These are phyloP conservation scores for Phrynosoma platyrhinos DNA, from an alignment of 2,113 vertebrate genomes.

Conservation along the genomic window DNA sequence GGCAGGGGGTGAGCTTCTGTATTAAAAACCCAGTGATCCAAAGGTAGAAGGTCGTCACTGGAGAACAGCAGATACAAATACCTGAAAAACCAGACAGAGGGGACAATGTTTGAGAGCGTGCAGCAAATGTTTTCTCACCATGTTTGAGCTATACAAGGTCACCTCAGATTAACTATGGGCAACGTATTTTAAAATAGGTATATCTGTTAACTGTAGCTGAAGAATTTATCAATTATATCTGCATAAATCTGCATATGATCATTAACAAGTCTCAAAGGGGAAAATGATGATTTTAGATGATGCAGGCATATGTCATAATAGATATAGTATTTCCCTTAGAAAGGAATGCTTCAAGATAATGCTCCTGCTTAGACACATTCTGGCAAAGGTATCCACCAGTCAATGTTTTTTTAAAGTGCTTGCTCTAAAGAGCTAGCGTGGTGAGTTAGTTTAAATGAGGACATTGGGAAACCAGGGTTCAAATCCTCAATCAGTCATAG, in stretches of 20 bases:
- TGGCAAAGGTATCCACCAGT: no score
- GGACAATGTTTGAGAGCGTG: background rate
- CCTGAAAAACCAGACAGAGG: constrained; percentile 73
- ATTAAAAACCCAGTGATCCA: constrained; percentile 98
- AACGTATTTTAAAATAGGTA: background rate
- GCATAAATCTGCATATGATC: no score
- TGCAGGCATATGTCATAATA: background rate
- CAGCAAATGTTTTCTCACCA: constrained; percentile 18
- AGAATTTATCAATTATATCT: background rate
- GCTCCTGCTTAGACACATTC: no score
- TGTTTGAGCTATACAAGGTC: background rate
- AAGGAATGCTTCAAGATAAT: background rate
- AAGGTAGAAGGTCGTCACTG: constrained; percentile 92
- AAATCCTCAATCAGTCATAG: no score
- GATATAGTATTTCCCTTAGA: no score
- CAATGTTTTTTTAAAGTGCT: no score
- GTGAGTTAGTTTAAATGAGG: no score
- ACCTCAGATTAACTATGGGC: background rate
- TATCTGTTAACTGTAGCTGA: background rate
- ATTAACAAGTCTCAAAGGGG: background rate
- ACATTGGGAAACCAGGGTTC: no score
- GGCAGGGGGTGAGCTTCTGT: constrained; percentile 97
- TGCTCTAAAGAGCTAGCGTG: background rate
- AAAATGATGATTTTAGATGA: background rate
- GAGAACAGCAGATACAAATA: constrained; percentile 99